A percentile compares a stretch with the other conserved stretches of the same genome.
phyloP scores from a whole-genome alignment of 2,797 vertebrate genomes.

The Balearica regulorum region DNA sequence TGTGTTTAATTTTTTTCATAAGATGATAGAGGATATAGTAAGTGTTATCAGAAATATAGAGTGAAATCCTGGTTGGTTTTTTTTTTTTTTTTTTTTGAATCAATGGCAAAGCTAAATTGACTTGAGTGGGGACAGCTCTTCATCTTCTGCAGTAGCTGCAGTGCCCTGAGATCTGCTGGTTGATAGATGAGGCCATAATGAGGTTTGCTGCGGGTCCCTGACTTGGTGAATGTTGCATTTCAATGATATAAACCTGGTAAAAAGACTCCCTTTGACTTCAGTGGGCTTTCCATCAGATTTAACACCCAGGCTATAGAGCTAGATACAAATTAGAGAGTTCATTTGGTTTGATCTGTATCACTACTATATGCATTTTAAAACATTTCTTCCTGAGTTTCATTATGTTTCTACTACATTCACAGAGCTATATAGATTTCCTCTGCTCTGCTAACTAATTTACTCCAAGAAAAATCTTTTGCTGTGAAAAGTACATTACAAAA shows the following conservation, averaged over 20 bases:
- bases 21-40: neutral
- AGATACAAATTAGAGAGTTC: slow-evolving; percentile 36
- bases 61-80: neutral
- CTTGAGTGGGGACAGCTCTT: neutral
- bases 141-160: neutral
- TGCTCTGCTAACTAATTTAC: slow-evolving; percentile 44
- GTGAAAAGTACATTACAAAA: slow-evolving; percentile 37
- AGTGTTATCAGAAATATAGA: neutral
- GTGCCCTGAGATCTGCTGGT: neutral
- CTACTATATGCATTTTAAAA: slow-evolving; percentile 18
- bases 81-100: neutral
- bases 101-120: neutral
- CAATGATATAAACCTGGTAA: slow-evolving; percentile 20
- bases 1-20: neutral
- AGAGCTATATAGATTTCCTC: slow-evolving; percentile 37
- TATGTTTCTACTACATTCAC: slow-evolving; percentile 11
- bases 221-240: slow-evolving; percentile 40
- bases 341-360: slow-evolving; percentile 50
- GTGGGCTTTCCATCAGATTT: slow-evolving; percentile 42
- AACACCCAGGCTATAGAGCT: neutral
- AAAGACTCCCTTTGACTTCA: slow-evolving; percentile 49
- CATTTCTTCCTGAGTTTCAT: slow-evolving; percentile 40
- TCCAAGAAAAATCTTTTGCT: slow-evolving; percentile 49
- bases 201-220: slow-evolving; percentile 2
- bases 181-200: slow-evolving; percentile 23